phyloP scores from a whole-genome alignment of 2,113 vertebrate species.

The Lichenostomus cassidix region DNA sequence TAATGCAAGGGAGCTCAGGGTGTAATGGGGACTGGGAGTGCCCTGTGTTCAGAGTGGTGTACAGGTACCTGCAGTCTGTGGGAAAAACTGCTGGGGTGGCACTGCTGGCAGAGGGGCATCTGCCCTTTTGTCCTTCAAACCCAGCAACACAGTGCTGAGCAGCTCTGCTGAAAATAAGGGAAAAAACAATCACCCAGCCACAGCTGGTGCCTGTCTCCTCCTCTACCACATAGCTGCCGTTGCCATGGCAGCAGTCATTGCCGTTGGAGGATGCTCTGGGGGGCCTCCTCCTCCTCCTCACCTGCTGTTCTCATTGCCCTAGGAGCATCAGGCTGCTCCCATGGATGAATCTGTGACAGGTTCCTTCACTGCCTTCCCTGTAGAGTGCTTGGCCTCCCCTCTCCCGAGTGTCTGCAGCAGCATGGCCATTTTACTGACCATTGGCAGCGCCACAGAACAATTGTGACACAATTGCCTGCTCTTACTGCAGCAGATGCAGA shows the following conservation, averaged over 20 bases:
- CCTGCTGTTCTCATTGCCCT: background rate
- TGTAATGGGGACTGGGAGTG: background rate
- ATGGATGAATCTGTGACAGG: background rate
- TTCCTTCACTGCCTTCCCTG: background rate
- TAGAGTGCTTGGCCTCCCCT: background rate
- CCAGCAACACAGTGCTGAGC: background rate
- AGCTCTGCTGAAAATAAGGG: background rate
- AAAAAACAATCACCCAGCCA: background rate
- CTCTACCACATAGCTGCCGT: conserved; percentile 6
- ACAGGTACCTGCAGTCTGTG: background rate
- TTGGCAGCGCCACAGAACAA: background rate
- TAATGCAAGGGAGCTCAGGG: background rate
- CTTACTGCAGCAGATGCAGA: background rate
- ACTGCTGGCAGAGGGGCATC: background rate
- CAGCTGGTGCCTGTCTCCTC: conserved; percentile 41
- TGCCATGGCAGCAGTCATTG: conserved; percentile 41
- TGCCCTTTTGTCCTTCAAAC: background rate
- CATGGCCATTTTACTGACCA: background rate
- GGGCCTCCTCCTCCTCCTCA: background rate
- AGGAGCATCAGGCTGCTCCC: background rate
- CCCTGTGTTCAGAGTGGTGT: background rate
- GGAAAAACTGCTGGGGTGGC: background rate
- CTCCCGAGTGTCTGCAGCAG: background rate
- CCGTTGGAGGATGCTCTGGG: background rate
- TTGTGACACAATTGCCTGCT: background rate